These are phyloP conservation scores for Crocidura indochinensis DNA, from an alignment of 2,797 vertebrate genomes.

Conservation along the genomic window DNA sequence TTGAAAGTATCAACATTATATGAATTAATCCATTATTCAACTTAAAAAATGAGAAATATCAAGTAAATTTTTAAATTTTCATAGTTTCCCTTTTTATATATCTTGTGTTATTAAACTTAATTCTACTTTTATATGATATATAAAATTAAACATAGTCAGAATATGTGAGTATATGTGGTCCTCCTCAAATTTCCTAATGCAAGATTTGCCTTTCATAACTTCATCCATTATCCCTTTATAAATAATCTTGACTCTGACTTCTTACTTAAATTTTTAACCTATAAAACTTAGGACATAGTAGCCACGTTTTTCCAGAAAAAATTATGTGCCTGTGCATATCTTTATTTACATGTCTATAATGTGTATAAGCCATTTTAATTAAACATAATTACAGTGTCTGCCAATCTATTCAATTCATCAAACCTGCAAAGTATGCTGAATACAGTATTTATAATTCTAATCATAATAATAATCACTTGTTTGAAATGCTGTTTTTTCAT, in stretches of 20 bases:
- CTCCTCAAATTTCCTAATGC: background rate
- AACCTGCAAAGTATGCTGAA: background rate
- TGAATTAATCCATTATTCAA: slow-evolving; percentile 6
- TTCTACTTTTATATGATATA: background rate
- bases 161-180: background rate
- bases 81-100: slow-evolving; percentile 23
- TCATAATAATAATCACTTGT: background rate
- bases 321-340: background rate
- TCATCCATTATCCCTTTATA: background rate
- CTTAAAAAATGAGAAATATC: slow-evolving; percentile 6
- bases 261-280: background rate
- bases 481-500: slow-evolving; percentile 5
- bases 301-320: background rate
- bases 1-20: background rate
- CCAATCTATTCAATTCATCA: background rate
- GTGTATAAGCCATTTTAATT: background rate
- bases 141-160: background rate
- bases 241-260: background rate
- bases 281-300: background rate
- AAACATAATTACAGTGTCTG: background rate
- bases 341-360: background rate
- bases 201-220: background rate
- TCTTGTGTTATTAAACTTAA: background rate
- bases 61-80: background rate
- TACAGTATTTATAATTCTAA: background rate